phyloP scores from a whole-genome alignment of 2,888 invertebrate species.

The Callyntrura guangdongensis region DNA sequence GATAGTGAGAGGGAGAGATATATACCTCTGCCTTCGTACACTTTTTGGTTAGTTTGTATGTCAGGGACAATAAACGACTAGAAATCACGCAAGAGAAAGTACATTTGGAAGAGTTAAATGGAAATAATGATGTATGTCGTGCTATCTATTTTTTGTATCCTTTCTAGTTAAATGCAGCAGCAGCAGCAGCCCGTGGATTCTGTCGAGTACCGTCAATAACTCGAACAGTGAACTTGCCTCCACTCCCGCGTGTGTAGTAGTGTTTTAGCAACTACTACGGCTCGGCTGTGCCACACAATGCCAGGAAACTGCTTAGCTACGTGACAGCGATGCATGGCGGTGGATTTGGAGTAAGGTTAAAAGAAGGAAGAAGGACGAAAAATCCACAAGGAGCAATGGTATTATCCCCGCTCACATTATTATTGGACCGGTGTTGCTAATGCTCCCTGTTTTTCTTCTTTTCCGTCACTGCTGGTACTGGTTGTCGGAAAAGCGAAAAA shows the following conservation, averaged over 20 bases:
- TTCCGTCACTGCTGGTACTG: neutral
- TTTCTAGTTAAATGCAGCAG: constrained; percentile 21
- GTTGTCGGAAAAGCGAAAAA: neutral
- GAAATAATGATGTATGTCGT: constrained; percentile 72
- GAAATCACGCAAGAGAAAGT: constrained; percentile 53
- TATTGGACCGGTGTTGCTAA: constrained; percentile 63
- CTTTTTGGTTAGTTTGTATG: neutral
- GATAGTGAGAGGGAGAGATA: too few species aligned
- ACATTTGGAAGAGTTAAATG: constrained; percentile 52
- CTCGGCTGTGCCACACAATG: neutral
- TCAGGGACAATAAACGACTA: constrained; percentile 35
- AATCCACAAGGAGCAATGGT: constrained; percentile 66
- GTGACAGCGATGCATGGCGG: constrained; percentile 40
- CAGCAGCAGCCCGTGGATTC: neutral
- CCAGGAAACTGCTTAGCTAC: constrained; percentile 2
- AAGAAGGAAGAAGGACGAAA: constrained; percentile 26
- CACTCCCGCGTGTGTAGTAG: neutral
- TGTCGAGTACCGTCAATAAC: constrained; percentile 4
- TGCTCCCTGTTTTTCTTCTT: constrained; percentile 53
- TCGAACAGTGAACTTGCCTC: constrained; percentile 16
- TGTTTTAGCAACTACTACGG: neutral
- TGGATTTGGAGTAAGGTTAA: constrained; percentile 35
- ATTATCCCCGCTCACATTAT: constrained; percentile 54
- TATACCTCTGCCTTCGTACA: neutral
- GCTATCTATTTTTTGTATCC: constrained; percentile 55